Evolutionary conservation across 1,140 invertebrate species (phyloP), one percentile per base, ranked within the genome.

Genomic region (Gonioctena quinquepunctata): DNA sequence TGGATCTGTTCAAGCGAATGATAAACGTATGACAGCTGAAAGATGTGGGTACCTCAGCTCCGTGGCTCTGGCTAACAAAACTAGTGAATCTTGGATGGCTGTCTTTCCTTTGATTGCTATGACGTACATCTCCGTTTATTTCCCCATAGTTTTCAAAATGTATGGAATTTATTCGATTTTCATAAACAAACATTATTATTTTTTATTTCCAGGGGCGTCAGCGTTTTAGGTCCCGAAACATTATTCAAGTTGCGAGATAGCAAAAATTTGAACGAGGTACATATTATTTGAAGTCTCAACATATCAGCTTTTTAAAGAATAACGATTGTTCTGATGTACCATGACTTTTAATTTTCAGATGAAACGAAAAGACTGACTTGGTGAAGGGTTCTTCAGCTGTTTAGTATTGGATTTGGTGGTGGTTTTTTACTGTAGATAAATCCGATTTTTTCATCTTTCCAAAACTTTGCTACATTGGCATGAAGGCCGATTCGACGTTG

Each of bases 31-130:
- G 86, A 88, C 87, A 2, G 86, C 88, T 1, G 87, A 90, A 75
- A 85, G 94, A 25, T 96, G 94, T 84, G 92, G 88, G 1, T 79
- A 89, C 72, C 82, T 96, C 2, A 91, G 89, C 82, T 89, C 89
- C 0, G 83, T 93, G 16, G 91, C 92, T 11, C 86, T 96, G 27
- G 92, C 91, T 11, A 95, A 95, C 81, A 87, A 90, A 82, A 73
- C 94, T 60, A 82, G 89, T 60, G 91, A 94, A 84, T 89, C 88
- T 1, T 96, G 94, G 93, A 92, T 94, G 70, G 85, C 85, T 16
- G 61, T 88, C 2, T 88, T 92, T 63, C 89, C 89, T 0, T 68
- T 91, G 1, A 83, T 95, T 16, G 79, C 86, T 1, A 69, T 94
- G 4, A 79, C 85, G 5, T 95, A 95, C 79, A 54, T 90, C 0